Base-by-base conservation (phyloP, 2,797 vertebrate species). In the Phyllotis vaccarum region DNA sequence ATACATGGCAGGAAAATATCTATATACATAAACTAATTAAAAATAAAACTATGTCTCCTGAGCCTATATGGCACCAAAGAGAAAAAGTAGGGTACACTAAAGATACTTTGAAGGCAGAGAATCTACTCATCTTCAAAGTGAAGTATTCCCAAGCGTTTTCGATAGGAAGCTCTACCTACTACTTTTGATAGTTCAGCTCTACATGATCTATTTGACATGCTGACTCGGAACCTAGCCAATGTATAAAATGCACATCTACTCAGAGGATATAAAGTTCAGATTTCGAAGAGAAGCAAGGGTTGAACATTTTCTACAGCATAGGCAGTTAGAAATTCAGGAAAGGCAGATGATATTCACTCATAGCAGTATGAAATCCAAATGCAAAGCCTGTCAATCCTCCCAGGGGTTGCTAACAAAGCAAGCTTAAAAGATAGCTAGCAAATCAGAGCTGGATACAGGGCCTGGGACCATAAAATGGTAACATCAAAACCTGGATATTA, bases 401-500 rank as follows among this genome's bases (percentile, higher is more conserved):
- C 56, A 43, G n/a, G 62, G 58, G 24, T 56, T 89, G 16, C 62
- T 75, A 27, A 58, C 0, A n/a, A 58, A 70, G 91, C 56, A 75
- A 75, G n/a, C 1, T 40, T 12, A 75, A 43, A 3, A 54, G 0
- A 11, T 11, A 31, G 54, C 17, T 6, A 40, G 27, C 1, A 58
- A 74, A 19, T 89, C 76, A 86, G n/a, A 85, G 88, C 9, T 62
- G 12, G 80, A 92, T 21, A 82, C 27, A 62, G 27, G 27, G 37
- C 19, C 37, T 43, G 16, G 5, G 16, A 62, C 37, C 37, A 94
- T 37, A 87, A 70, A 92, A 66, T 78, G 66, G 17, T 58, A 95
- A 29, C 62, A 91, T 14, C 13, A 95, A 93, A 96, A 62, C 16
- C 22, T 85, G 54, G 82, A 43, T 74, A 92, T 6, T 85, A 93